Evolutionary conservation across 2,113 vertebrate genomes (phyloP), one percentile per base, ranked within the genome.

Genomic region (Tupaia tana): DNA sequence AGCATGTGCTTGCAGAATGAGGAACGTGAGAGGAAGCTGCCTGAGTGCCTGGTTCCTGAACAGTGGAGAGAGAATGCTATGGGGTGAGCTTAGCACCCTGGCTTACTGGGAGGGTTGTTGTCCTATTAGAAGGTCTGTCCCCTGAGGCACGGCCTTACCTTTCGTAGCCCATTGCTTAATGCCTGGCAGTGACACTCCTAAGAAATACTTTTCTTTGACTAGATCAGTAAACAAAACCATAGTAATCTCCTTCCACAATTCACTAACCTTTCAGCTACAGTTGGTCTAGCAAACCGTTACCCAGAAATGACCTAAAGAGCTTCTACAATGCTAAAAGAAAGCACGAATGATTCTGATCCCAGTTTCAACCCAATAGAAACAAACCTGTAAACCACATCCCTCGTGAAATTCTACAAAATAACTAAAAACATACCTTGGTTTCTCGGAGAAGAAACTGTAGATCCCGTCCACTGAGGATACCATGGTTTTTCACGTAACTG

Each of bases 401-500:
- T 19, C 25, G 24, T 56, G 20, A 69, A 56, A 15, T 63, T 75
- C 89, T 63, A 66, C 0, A 27, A 25, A 77, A 92, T 43, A 15
- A 75, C 70, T 56, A 3, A n/a, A 56, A 95, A 90, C 97, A 97
- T 95, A 99, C 99, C 97, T 99, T 99, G 85, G 99, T 99, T 98
- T 99, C 99, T 54, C 99, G 98, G 67, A 99, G 99, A 0, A 99
- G 99, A 97, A 99, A 99, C 95, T 99, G 99, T 93, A 99, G 98
- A 98, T 99, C 99, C 1, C 99, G 96, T 31, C 99, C 99, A 3
- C 99, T 99, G 97, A 99, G 99, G 95, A 99, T 99, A 15, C 99
- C 99, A 0, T 99, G 99, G 97, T 99, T 99, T 98, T 99, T 99
- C 1, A 99, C 99, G 0, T 99, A 99, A 96, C 98, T 97, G 0